Base-by-base conservation (phyloP, 2,888 invertebrate genomes). In the Altica lythri region DNA sequence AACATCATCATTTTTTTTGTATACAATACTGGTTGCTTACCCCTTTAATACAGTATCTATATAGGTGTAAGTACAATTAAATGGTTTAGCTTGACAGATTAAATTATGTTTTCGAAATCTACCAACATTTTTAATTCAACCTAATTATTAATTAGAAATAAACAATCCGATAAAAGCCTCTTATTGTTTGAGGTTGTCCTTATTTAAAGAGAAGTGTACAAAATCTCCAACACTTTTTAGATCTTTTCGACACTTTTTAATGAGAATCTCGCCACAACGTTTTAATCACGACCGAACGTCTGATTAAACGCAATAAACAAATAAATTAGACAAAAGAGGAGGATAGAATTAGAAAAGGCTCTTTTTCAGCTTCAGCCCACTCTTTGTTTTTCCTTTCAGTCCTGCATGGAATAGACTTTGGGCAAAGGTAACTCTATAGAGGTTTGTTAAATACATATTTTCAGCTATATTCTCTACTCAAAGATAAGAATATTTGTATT, bases 221-320 rank as follows among this genome's bases (percentile, higher is more conserved):
- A 34, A 34, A 9, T 16, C 34, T 34, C 34, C 34, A 16, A 34
- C 34, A 34, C 34, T 14, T 16, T 34, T 16, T 8, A 10, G 10
- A 18, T 16, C 22, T 12, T 8, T 9, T 12, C 44, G 44, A 44
- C 19, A 30, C 44, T 37, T 46, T 46, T 46, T 46, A 35, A 45
- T 34, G 45, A 22, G 34, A 45, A 32, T 6, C 9, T 22, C 27
- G 16, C n/a, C 35, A 22, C 27, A 35, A 35, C 46, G 35, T 46
- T 46, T 46, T 35, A 46, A 46, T 46, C 27, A 46, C 25, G 17
- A 35, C 35, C 35, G 12, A 46, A 35, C 34, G 27, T 35, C 35
- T 34, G 34, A 34, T 34, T 34, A 34, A 34, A 34, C 34, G 46
- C 35, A 46, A 46, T 46, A 35, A 35, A 46, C 46, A 35, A 46